Conservation (phyloP, 2,797 vertebrate species). For the Neopelma chrysocephalum region DNA sequence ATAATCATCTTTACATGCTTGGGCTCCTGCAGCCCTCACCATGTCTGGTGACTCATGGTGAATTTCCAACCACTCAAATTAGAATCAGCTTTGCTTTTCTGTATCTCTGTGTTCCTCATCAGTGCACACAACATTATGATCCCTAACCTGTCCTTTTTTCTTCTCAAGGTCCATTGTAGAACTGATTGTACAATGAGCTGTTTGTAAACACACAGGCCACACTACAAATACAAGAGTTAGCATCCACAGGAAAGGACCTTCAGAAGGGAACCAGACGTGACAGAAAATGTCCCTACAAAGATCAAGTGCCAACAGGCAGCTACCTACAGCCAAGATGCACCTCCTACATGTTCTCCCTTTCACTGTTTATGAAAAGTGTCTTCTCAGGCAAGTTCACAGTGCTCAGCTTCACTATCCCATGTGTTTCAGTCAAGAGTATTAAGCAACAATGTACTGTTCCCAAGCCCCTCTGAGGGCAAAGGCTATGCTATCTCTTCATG, state of each 20-base stretch:
- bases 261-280: background rate
- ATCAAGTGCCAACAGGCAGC: background rate
- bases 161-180: background rate
- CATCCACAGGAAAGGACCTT: background rate
- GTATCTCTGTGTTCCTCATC: background rate
- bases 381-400: background rate
- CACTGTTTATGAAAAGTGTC: background rate
- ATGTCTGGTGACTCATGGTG: background rate
- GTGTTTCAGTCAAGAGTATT: background rate
- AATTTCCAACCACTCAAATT: background rate
- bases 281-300: background rate
- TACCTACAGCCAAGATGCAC: background rate
- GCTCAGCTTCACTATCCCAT: background rate
- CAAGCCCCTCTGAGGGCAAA: background rate
- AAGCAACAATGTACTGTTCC: background rate
- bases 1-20: slow-evolving; percentile 46
- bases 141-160: background rate
- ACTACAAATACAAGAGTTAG: background rate
- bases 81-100: background rate
- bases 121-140: background rate
- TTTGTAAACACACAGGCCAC: background rate
- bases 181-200: background rate
- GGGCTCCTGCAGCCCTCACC: background rate
- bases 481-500: background rate
- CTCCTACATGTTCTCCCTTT: background rate